These are phyloP conservation scores for Chrysodeixis includens DNA, from an alignment of 2,888 invertebrate genomes.

Conservation along the genomic window DNA sequence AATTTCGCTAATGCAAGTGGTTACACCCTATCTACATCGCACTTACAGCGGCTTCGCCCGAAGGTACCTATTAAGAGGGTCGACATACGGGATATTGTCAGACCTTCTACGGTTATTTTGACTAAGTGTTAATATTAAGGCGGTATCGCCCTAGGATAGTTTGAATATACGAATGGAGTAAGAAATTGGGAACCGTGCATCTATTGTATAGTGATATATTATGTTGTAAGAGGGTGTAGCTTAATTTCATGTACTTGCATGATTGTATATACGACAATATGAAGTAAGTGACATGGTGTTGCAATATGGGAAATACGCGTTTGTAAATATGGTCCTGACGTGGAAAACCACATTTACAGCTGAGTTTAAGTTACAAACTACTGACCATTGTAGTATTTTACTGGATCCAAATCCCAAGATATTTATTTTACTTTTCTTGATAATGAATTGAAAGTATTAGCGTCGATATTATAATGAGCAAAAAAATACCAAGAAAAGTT, in stretches of 20 bases:
- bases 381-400: too few species aligned
- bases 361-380: slow-evolving; percentile 21
- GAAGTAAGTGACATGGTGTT: background rate
- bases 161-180: slow-evolving; percentile 61
- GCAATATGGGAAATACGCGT: background rate
- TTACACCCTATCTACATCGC: slow-evolving; percentile 86
- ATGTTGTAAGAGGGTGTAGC: background rate
- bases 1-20: slow-evolving; percentile 89
- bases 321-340: background rate
- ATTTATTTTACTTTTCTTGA: too few species aligned
- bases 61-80: slow-evolving; percentile 86
- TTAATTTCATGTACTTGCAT: background rate
- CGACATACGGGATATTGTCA: slow-evolving; percentile 77
- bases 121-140: slow-evolving; percentile 80
- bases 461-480: slow-evolving; percentile 6
- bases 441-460: too few species aligned
- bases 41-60: slow-evolving; percentile 78
- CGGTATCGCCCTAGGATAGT: slow-evolving; percentile 61
- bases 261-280: background rate
- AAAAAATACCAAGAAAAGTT: slow-evolving; percentile 58
- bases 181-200: slow-evolving; percentile 48
- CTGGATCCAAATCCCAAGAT: too few species aligned
- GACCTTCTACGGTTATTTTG: slow-evolving; percentile 79
- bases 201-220: background rate
- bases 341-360: background rate